phyloP scores from a whole-genome alignment of 2,113 vertebrate species.

The Chaetops frenatus region DNA sequence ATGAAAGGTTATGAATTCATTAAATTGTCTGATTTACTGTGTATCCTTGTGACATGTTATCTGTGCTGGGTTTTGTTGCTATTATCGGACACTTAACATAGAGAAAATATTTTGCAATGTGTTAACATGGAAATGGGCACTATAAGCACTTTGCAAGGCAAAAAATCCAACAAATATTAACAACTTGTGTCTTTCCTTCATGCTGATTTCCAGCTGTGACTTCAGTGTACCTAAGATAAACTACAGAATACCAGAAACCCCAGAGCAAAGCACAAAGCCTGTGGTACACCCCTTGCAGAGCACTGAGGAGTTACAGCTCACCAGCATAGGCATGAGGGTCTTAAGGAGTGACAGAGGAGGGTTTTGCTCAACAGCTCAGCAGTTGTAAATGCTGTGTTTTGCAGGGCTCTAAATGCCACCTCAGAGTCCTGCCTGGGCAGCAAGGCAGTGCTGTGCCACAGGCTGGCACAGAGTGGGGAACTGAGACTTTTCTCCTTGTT shows the following conservation, averaged over 20 bases:
- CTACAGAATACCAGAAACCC: not conserved
- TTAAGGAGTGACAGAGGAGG: not conserved
- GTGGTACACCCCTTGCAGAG: not conserved
- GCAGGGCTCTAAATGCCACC: not conserved
- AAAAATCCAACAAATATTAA: not conserved
- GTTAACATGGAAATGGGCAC: not conserved
- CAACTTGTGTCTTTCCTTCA: not conserved
- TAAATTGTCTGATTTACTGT: conserved; percentile 66
- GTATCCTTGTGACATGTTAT: conserved; percentile 48
- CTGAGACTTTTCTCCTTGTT: not conserved
- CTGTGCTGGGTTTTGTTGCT: conserved; percentile 31
- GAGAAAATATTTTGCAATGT: not conserved
- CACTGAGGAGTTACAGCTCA: fast-evolving
- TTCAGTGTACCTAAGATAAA: not conserved
- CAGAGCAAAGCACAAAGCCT: not conserved
- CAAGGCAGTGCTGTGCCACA: fast-evolving
- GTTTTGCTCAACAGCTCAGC: not conserved
- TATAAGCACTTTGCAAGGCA: not conserved
- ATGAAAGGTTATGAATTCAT: conserved; percentile 72
- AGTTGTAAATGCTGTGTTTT: not conserved
- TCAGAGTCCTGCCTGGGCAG: fast-evolving
- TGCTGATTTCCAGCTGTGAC: not conserved
- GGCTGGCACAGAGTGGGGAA: not conserved
- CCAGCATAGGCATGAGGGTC: not conserved
- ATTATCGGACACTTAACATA: conserved; percentile 5